Percentiles rank a stretch among this genome's conserved stretches.
Evolutionary conservation across 2,888 invertebrate species (phyloP).

Genomic region (Pseudeuparius sepicola): DNA sequence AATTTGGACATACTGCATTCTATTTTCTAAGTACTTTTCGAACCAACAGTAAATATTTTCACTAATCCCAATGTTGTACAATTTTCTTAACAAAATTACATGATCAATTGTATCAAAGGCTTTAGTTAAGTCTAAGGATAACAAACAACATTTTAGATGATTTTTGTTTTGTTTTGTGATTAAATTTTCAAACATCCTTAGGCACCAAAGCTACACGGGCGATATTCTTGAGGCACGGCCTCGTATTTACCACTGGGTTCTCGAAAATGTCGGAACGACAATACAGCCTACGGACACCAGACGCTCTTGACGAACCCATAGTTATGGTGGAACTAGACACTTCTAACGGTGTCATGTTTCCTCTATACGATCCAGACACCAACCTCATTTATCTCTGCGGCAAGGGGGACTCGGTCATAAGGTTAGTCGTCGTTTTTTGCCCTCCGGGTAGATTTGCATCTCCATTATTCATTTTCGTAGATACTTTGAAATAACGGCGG

Average conservation of each 20-base stretch:
- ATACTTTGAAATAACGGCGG: slow-evolving; percentile 67
- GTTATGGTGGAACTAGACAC: slow-evolving; percentile 90
- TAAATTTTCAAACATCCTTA: too few relatives aligned
- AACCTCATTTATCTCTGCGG: slow-evolving; percentile 92
- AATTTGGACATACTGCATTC: too few relatives aligned
- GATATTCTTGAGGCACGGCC: slow-evolving; percentile 81
- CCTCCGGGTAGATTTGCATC: background rate
- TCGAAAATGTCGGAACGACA: slow-evolving; percentile 97
- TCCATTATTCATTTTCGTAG: slow-evolving; percentile 33
- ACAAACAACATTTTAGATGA: too few relatives aligned
- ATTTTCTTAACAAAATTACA: too few relatives aligned
- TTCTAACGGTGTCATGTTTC: slow-evolving; percentile 95
- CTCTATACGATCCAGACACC: slow-evolving; percentile 92
- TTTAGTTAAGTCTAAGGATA: too few relatives aligned
- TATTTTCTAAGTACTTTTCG: too few relatives aligned
- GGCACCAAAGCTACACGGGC: slow-evolving; percentile 84
- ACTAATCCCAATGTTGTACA: too few relatives aligned
- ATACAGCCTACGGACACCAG: slow-evolving; percentile 88
- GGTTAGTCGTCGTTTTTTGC: slow-evolving; percentile 44
- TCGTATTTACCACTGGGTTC: slow-evolving; percentile 89
- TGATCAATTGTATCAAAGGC: too few relatives aligned
- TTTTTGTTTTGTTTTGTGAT: too few relatives aligned
- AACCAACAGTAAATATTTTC: too few relatives aligned
- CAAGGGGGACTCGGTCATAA: slow-evolving; percentile 95
- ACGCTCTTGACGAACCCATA: slow-evolving; percentile 77